Evolutionary conservation across 2,888 invertebrate genomes (phyloP).

Genomic region (Limnephilus lunatus): DNA sequence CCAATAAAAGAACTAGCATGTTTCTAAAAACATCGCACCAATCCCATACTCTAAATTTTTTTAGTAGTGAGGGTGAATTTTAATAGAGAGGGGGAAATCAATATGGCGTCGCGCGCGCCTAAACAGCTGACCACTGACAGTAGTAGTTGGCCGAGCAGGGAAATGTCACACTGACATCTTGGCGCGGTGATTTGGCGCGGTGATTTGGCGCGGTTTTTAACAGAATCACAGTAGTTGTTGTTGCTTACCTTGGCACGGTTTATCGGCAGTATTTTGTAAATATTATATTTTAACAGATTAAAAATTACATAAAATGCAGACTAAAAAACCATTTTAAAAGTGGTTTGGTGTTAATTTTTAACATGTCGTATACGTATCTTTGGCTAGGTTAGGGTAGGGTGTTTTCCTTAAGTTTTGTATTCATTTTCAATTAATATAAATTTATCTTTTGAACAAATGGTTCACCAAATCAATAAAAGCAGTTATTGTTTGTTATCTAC

Average conservation of each 20-base stretch:
- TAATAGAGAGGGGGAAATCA: conserved; percentile 58
- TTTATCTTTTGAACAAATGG: no score
- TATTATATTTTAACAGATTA: not conserved
- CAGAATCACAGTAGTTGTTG: not conserved
- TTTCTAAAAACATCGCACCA: not conserved
- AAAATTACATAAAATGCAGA: not conserved
- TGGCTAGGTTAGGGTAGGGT: no score
- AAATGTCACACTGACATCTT: conserved; percentile 66
- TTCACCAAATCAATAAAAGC: no score
- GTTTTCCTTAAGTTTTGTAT: no score
- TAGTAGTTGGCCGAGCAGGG: not conserved
- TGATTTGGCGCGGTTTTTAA: not conserved
- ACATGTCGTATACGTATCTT: no score
- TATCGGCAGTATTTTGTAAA: not conserved
- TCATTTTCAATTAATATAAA: no score
- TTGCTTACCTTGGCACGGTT: not conserved
- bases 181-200: conserved; percentile 52
- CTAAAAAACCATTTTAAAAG: no score
- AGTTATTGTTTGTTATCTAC: no score
- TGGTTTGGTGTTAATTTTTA: no score
- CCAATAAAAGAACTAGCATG: not conserved
- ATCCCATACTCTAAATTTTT: not conserved
- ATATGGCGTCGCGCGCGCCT: conserved; percentile 62
- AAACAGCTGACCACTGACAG: conserved; percentile 62
- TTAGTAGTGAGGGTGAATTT: not conserved